Evolutionary conservation across 2,888 invertebrate genomes (phyloP), one percentile per base, ranked within the genome.

Genomic region (Lasioglossum leucozonium): DNA sequence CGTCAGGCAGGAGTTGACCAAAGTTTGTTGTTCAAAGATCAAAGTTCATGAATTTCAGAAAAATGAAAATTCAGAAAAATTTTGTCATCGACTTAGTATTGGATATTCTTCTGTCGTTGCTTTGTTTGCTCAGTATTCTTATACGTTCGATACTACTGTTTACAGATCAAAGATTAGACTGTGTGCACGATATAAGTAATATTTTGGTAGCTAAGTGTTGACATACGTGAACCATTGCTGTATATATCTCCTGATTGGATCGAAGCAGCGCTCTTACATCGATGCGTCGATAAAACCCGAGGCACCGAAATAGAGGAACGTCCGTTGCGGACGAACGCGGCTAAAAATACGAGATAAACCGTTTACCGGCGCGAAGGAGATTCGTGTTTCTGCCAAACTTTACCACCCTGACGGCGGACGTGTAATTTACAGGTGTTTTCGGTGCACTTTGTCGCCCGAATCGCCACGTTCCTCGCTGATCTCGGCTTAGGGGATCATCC

Each of bases 271-370:
- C 18, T 67, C 1, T 34, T 40, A 58, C 40, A 47, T 72, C 77
- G 16, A 77, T 73, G 37, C 71, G 62, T 82, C 77, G 34, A 77
- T 82, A 77, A 82, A 58, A 73, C 62, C 26, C 58, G 40, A 74
- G 65, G 13, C 62, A 75, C 75, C 30, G 78, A 84, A 84, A 83
- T 84, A 83, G 71, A 55, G 47, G 40, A 65, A 69, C 44, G 37
- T n/a, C 26, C 30, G 18, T 30, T 67, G 77, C 51, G 51, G 42
- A 74, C 71, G 77, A 55, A 65, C 83, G 13, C n/a, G 26, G 65
- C 80, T 85, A 85, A 79, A 84, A 79, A 85, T 77, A 85, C 34
- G n/a, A 72, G 58, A 77, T 62, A 85, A 37, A 77, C 22, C 71
- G 80, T 79, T 76, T 69, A 47, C 55, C 26, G 42, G 51, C 44